Conservation (phyloP, 2,113 vertebrate species). For the Coracopsis vasa region DNA sequence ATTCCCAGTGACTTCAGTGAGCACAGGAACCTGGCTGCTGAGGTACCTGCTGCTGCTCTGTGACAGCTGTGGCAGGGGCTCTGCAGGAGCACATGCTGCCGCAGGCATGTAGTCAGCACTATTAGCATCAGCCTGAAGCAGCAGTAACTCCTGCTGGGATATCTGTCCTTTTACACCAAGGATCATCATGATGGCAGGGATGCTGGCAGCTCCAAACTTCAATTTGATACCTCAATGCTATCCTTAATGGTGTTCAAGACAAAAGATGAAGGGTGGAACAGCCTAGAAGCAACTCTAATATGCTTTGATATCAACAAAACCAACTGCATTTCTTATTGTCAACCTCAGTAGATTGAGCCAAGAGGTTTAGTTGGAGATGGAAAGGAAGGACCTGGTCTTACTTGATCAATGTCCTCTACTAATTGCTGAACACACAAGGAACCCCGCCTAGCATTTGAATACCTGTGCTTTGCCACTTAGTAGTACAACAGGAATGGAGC, state of each 20-base stretch:
- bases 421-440: rapidly evolving
- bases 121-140: not conserved
- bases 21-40: not conserved
- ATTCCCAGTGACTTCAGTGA: not conserved
- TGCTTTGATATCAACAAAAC: not conserved
- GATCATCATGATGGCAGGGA: not conserved
- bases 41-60: not conserved
- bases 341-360: not conserved
- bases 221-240: not conserved
- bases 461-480: not conserved
- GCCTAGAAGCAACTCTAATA: not conserved
- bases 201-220: not conserved
- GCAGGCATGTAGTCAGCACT: not conserved
- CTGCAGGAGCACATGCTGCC: not conserved
- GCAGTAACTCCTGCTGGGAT: not conserved
- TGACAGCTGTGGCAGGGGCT: not conserved
- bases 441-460: not conserved
- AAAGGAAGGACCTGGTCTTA: not conserved
- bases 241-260: not conserved
- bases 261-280: not conserved
- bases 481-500: not conserved
- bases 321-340: not conserved
- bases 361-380: rapidly evolving
- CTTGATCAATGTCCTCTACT: rapidly evolving
- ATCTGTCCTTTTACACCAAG: not conserved